These are phyloP conservation scores for Marronus borbonicus DNA, from an alignment of 2,888 invertebrate genomes.

Conservation along the genomic window DNA sequence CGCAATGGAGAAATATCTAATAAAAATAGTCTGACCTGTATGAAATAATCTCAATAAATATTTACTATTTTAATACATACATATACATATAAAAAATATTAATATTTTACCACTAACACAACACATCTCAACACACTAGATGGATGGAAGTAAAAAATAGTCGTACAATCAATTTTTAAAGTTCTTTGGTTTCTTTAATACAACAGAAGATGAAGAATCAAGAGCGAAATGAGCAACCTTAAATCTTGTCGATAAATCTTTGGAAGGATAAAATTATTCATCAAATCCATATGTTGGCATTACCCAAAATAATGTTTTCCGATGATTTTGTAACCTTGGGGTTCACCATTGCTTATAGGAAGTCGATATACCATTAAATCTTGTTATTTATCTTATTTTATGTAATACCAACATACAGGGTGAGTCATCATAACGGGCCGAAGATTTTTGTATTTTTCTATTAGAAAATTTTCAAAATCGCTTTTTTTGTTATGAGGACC, in stretches of 20 bases:
- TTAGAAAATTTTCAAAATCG: no score
- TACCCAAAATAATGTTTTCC: neutral
- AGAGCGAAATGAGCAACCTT: neutral
- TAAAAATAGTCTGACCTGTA: constrained; percentile 26
- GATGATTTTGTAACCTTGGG: no score
- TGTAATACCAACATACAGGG: neutral
- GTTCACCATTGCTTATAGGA: neutral
- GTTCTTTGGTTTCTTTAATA: constrained; percentile 40
- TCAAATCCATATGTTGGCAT: neutral
- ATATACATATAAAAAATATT: constrained; percentile 47
- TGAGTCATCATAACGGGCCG: no score
- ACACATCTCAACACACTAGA: constrained; percentile 43
- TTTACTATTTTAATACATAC: constrained; percentile 34
- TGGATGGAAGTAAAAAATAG: constrained; percentile 44
- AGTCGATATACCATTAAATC: neutral
- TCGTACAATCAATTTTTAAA: constrained; percentile 29
- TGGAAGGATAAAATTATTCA: no score
- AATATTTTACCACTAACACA: constrained; percentile 39
- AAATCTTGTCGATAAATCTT: constrained; percentile 1
- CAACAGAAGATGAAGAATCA: neutral
- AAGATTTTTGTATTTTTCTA: no score
- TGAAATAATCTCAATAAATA: constrained; percentile 26
- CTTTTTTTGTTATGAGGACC: no score
- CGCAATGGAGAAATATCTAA: neutral
- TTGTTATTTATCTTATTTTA: neutral